These are phyloP conservation scores for Aldrovandia affinis DNA, from an alignment of 2,797 vertebrate species.

Conservation along the genomic window DNA sequence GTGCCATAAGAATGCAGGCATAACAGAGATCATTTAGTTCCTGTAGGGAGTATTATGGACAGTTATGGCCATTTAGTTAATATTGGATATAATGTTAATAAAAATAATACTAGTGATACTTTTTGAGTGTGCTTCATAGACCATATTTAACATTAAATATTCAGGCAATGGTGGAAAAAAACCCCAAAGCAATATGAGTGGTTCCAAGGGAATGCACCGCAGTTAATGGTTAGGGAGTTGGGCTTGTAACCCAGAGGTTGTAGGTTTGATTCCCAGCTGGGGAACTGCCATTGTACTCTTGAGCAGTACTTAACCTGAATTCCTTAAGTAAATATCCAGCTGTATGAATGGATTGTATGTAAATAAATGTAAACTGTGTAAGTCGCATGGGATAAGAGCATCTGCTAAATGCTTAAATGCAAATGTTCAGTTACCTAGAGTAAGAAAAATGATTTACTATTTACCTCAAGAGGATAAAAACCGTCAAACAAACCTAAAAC, in stretches of 20 bases:
- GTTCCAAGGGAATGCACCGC: not conserved
- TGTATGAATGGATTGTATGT: no score
- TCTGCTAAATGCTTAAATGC: not conserved
- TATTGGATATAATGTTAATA: no score
- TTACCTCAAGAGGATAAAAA: not conserved
- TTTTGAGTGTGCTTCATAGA: not conserved
- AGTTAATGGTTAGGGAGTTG: no score
- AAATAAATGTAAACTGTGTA: no score
- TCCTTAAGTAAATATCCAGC: no score
- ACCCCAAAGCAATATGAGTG: not conserved
- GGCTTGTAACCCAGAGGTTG: no score
- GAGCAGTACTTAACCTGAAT: no score
- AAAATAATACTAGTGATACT: no score
- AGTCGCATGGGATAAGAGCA: no score
- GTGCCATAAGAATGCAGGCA: not conserved
- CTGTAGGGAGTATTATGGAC: not conserved
- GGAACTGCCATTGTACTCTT: no score
- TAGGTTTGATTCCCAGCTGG: no score
- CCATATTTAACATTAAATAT: not conserved
- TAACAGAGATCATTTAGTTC: not conserved
- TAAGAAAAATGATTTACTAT: not conserved
- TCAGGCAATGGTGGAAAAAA: not conserved
- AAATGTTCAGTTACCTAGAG: not conserved
- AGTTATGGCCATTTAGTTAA: not conserved
- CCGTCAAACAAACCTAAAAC: not conserved